Conservation (phyloP, 2,888 invertebrate species). For the Emmelina monodactyla region DNA sequence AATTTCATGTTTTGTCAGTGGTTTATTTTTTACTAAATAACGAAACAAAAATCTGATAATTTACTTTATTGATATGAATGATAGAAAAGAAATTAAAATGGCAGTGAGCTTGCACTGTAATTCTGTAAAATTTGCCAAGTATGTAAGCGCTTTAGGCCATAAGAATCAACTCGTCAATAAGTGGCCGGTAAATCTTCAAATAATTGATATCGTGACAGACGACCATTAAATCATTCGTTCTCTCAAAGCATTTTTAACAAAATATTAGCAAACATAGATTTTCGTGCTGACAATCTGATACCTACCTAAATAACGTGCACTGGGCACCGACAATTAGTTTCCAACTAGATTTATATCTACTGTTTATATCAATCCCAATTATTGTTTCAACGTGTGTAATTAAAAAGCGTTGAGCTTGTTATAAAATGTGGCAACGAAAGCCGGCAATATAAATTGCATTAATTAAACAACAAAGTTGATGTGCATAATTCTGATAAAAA, state of each 20-base stretch:
- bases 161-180: constrained; percentile 31
- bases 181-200: constrained; percentile 27
- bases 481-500: constrained; percentile 16
- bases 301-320: too few species aligned
- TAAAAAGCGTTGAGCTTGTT: too few species aligned
- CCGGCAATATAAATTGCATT: background rate
- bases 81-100: background rate
- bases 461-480: constrained; percentile 8
- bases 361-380: too few species aligned
- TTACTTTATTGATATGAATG: background rate
- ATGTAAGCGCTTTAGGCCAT: constrained; percentile 29
- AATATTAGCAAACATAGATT: too few species aligned
- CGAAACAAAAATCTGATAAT: background rate
- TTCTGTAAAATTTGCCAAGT: constrained; percentile 23
- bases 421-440: background rate
- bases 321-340: too few species aligned
- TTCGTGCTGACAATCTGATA: too few species aligned
- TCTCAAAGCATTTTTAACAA: too few species aligned
- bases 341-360: too few species aligned
- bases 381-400: too few species aligned
- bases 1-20: too few species aligned
- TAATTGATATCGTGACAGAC: background rate
- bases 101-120: too few species aligned
- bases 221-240: background rate
- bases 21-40: too few species aligned